Base-by-base conservation (phyloP, 2,797 vertebrate species). In the Malurus leucopterus region DNA sequence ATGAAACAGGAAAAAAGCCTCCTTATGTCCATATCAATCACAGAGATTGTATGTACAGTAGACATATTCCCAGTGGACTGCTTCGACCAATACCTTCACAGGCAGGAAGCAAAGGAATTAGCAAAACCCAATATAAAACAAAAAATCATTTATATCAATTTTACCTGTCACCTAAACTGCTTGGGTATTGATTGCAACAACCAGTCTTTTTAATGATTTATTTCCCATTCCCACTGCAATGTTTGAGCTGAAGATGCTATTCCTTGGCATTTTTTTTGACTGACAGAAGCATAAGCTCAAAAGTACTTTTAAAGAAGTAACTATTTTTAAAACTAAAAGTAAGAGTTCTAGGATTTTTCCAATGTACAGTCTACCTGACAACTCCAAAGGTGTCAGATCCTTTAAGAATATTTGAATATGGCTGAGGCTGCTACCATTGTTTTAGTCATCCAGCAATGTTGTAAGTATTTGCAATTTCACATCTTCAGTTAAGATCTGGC, bases 51-150 rank as follows among this genome's bases (percentile, higher is more conserved):
- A 61, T 2, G 13, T 53, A 76, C 2, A 13, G 61, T 6, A 79
- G 49, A 78, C 16, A 2, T 2, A 3, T 24, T 23, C 58, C 67
- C 80, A 30, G 30, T 11, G 40, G 58, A 59, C 10, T 8, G 5
- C 71, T 89, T 89, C 5, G 1, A 76, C 80, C 71, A 62, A 51
- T 6, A 73, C 53, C 32, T 84, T 49, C 80, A 47, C 50, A 70
- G 49, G 21, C 55, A 86, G 70, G 61, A 93, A 94, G 80, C 15
- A 84, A 90, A 93, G 61, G 74, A 89, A 92, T 79, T 84, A 88
- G 41, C 34, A 87, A 90, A 83, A 68, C 8, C 2, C 41, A 83
- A 21, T 16, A 77, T 15, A 54, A 83, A 93, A 55, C 20, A 90
- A 77, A 71, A 88, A 69, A 74, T 18, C 15, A 79, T 82, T 84